These are phyloP conservation scores for Camponotus pennsylvanicus DNA, from an alignment of 1,140 invertebrate genomes.

Conservation along the genomic window DNA sequence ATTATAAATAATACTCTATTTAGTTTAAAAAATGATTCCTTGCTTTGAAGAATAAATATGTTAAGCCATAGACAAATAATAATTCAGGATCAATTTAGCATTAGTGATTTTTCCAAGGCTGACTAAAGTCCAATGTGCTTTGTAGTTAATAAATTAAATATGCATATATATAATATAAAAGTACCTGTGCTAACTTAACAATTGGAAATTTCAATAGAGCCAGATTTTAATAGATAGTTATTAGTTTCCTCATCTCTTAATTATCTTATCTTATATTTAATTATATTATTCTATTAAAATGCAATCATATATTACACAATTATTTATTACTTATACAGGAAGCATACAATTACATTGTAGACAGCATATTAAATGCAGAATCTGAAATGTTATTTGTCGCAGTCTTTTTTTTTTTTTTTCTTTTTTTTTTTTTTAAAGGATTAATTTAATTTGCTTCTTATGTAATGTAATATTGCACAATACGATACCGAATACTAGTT, in stretches of 20 bases:
- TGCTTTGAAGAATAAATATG: not conserved
- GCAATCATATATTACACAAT: not conserved
- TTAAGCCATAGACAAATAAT: not conserved
- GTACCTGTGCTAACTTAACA: not conserved
- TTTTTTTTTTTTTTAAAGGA: not conserved
- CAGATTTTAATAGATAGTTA: not conserved
- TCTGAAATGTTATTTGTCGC: conserved; percentile 11
- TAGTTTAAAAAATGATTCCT: not conserved
- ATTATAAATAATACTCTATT: not conserved
- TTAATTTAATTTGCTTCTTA: not conserved
- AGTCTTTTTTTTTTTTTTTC: not conserved
- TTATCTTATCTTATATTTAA: not conserved
- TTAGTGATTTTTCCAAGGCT: not conserved
- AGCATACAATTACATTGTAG: not conserved
- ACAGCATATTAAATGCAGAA: not conserved
- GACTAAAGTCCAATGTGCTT: not conserved
- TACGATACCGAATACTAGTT: not conserved
- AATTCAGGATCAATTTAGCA: not conserved
- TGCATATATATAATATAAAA: not conserved
- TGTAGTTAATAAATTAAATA: conserved; percentile 5
- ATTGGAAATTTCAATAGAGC: not conserved
- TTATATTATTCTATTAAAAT: not conserved
- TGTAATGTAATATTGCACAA: not conserved
- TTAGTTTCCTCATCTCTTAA: not conserved
- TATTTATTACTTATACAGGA: not conserved